Conservation (phyloP, 1,140 invertebrate species). For the Lerema accius region DNA sequence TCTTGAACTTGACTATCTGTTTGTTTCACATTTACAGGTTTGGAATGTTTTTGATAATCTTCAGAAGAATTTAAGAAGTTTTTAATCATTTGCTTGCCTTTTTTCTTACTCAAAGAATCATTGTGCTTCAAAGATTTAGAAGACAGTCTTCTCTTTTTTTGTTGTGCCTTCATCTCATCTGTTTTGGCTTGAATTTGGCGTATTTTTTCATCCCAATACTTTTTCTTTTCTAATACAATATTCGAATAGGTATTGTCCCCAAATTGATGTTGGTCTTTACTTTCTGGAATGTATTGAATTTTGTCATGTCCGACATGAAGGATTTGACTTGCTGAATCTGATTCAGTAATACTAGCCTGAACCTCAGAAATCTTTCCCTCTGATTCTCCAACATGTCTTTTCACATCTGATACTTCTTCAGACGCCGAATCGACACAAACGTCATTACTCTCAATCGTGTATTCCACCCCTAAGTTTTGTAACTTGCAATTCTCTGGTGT, state of each 20-base stretch:
- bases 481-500: slow-evolving; percentile 43
- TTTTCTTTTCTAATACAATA: slow-evolving; percentile 78
- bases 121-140: slow-evolving; percentile 66
- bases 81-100: slow-evolving; percentile 73
- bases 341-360: slow-evolving; percentile 81
- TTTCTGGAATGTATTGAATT: slow-evolving; percentile 31
- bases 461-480: slow-evolving; percentile 48
- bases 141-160: slow-evolving; percentile 60
- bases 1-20: slow-evolving; percentile 34
- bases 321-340: slow-evolving; percentile 79
- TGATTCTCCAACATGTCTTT: slow-evolving; percentile 64
- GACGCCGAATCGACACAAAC: slow-evolving; percentile 78
- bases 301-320: slow-evolving; percentile 54
- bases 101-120: slow-evolving; percentile 76
- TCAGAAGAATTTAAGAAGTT: slow-evolving; percentile 64
- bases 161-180: slow-evolving; percentile 61
- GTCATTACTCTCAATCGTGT: slow-evolving; percentile 49
- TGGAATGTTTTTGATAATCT: slow-evolving; percentile 38
- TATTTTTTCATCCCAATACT: slow-evolving; percentile 81
- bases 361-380: slow-evolving; percentile 81
- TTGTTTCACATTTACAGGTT: slow-evolving; percentile 22
- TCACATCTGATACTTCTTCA: slow-evolving; percentile 79
- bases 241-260: slow-evolving; percentile 58
- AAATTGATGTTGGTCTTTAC: slow-evolving; percentile 59
- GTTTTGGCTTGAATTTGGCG: slow-evolving; percentile 68